These are phyloP conservation scores for Caenorhabditis brenneri DNA, from an alignment of 1,140 invertebrate species.

Conservation along the genomic window DNA sequence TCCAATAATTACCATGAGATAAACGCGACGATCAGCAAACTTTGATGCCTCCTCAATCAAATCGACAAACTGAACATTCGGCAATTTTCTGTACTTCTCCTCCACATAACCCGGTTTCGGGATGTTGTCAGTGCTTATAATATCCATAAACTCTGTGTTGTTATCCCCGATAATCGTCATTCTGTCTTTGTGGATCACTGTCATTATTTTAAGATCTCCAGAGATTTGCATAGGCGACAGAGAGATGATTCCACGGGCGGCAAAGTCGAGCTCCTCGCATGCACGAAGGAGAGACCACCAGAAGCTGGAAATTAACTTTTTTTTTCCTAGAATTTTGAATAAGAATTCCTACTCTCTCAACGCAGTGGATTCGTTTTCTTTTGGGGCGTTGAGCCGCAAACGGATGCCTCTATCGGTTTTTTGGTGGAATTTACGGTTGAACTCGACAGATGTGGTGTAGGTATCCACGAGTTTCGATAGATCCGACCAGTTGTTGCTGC, in stretches of 20 bases:
- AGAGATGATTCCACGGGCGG: neutral
- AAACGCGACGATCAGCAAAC: neutral
- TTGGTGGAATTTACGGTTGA: slow-evolving; percentile 1
- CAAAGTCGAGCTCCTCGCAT: slow-evolving; percentile 20
- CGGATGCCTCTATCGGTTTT: slow-evolving; percentile 13
- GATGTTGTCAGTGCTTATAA: neutral
- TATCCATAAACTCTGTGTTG: neutral
- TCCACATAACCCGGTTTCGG: neutral
- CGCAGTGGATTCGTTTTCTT: neutral
- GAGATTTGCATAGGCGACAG: neutral
- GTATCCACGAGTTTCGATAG: slow-evolving; percentile 10
- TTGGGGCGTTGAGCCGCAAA: neutral
- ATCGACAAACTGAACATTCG: neutral
- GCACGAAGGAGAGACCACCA: slow-evolving; percentile 21
- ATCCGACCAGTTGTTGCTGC: neutral
- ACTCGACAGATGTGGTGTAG: neutral
- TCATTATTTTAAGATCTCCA: slow-evolving; percentile 1
- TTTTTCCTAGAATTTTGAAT: neutral
- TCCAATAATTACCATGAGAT: neutral
- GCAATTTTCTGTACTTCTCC: neutral
- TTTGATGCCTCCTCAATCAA: slow-evolving; percentile 11
- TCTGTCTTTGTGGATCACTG: neutral
- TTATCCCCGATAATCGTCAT: neutral
- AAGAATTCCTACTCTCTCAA: neutral
- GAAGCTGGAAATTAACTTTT: neutral